Evolutionary conservation across 2,797 vertebrate genomes (phyloP).

Genomic region (Neomorphus geoffroyi): DNA sequence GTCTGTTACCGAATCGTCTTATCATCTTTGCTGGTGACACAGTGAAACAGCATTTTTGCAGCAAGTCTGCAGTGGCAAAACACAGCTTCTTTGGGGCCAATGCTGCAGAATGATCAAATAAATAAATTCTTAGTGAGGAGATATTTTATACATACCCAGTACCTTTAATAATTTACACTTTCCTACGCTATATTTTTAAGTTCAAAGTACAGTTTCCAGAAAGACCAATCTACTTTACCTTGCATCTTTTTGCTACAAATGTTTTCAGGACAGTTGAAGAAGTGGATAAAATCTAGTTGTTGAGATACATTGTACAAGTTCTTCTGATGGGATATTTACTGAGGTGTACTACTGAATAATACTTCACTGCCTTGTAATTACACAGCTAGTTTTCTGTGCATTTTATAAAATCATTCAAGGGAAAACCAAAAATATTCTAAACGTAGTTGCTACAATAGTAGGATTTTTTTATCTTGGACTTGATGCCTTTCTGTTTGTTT

Average conservation of each 20-base stretch:
- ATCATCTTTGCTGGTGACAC: fast-evolving
- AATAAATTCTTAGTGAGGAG: not conserved
- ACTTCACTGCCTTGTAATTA: not conserved
- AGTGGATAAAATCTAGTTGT: not conserved
- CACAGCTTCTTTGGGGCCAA: not conserved
- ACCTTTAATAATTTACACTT: not conserved
- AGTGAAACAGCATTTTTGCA: not conserved
- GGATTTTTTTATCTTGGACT: not conserved
- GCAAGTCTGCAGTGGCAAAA: not conserved
- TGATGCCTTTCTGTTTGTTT: not conserved
- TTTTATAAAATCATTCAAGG: not conserved
- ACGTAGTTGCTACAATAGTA: not conserved
- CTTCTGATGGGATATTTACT: not conserved
- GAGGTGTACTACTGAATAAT: not conserved
- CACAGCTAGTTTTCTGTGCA: not conserved
- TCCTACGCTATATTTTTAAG: not conserved
- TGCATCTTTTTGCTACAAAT: not conserved
- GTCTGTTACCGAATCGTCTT: fast-evolving
- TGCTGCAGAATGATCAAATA: not conserved
- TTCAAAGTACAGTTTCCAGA: not conserved
- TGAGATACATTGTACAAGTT: not conserved
- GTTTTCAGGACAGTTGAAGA: not conserved
- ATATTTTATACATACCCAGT: not conserved
- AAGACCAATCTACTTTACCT: not conserved
- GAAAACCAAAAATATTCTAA: not conserved